Conservation (phyloP, 2,888 invertebrate species). For the Slavum lentiscoides region DNA sequence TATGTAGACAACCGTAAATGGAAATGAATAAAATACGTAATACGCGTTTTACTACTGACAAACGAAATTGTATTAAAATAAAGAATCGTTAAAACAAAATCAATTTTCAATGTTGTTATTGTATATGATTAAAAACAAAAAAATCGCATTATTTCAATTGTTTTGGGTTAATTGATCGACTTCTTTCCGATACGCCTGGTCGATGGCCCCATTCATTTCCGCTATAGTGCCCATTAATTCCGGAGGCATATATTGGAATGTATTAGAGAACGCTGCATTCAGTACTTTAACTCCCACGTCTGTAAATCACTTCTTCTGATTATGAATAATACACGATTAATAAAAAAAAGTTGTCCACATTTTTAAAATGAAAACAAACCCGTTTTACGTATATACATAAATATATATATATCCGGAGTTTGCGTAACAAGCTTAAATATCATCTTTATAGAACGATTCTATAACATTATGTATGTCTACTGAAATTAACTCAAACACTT, state of each 20-base stretch:
- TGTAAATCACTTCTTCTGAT: conserved; percentile 25
- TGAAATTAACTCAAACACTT: too few species aligned
- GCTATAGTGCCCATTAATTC: conserved; percentile 47
- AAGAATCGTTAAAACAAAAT: conserved; percentile 1
- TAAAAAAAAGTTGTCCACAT: too few species aligned
- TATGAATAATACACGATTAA: too few species aligned
- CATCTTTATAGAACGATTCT: too few species aligned
- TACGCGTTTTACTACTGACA: not conserved
- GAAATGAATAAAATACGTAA: not conserved
- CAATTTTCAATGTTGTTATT: not conserved
- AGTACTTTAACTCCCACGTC: conserved; percentile 30
- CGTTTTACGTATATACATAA: too few species aligned
- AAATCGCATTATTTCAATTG: conserved; percentile 6
- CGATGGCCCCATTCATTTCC: conserved; percentile 38
- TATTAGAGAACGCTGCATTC: conserved; percentile 45
- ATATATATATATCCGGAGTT: too few species aligned
- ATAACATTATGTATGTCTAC: too few species aligned
- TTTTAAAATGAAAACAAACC: too few species aligned
- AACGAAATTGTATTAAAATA: not conserved
- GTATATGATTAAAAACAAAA: not conserved
- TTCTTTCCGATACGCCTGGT: conserved; percentile 33
- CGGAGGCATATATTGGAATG: conserved; percentile 49
- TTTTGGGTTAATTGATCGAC: conserved; percentile 18
- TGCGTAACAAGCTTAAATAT: too few species aligned
- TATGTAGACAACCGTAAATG: not conserved